Conservation (phyloP, 2,888 invertebrate species). For the Dasypogon diadema region DNA sequence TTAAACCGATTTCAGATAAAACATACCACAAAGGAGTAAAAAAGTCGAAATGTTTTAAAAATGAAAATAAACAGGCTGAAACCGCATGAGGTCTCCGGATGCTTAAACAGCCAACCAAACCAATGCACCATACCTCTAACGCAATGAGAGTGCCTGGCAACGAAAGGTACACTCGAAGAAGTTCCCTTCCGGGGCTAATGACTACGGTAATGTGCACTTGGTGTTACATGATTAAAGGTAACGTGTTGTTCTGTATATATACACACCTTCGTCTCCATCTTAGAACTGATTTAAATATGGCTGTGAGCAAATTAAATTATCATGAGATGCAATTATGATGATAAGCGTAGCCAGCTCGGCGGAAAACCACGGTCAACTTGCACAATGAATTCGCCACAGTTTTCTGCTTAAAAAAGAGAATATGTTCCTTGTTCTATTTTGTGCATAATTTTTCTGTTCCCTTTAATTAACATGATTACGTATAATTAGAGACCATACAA, state of each 20-base stretch:
- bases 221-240: constrained; percentile 47
- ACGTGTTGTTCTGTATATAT: constrained; percentile 22
- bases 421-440: neutral
- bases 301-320: constrained; percentile 54
- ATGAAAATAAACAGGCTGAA: constrained; percentile 44
- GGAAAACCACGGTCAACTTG: constrained; percentile 3
- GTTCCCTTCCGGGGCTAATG: constrained; percentile 53
- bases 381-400: neutral
- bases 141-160: constrained; percentile 3
- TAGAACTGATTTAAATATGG: constrained; percentile 51
- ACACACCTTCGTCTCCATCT: neutral
- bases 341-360: constrained; percentile 35
- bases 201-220: constrained; percentile 42
- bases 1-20: constrained; percentile 55
- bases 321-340: constrained; percentile 54
- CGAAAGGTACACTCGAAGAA: constrained; percentile 28
- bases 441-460: too few relatives aligned
- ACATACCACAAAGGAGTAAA: constrained; percentile 44
- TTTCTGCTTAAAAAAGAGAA: neutral
- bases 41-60: constrained; percentile 33
- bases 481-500: too few relatives aligned
- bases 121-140: neutral
- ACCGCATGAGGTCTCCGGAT: constrained; percentile 51
- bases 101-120: constrained; percentile 14
- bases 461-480: too few relatives aligned